Evolutionary conservation across 1,140 invertebrate genomes (phyloP), one percentile per base, ranked within the genome.

Genomic region (Listronotus bonariensis): DNA sequence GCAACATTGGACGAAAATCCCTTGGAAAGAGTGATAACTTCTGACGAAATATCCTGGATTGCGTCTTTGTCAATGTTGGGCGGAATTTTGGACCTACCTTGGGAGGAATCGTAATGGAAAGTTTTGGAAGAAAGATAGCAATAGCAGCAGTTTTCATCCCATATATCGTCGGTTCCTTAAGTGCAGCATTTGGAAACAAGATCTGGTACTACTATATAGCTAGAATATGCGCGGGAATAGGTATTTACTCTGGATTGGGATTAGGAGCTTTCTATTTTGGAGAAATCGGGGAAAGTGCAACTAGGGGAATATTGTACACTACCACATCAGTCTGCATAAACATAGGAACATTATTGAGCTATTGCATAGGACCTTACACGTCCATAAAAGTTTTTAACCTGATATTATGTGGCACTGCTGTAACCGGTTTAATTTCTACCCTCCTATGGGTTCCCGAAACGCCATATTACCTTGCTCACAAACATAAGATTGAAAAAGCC

Each of bases 1-100:
- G 17, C 57, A 12, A 43, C 43, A 8, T 36, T 41, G 3, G 68
- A 70, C 17, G 11, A 56, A 14, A 75, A 69, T 63, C 73, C 73
- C 8, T 34, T 75, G 3, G 80, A 79, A 0, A 62, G 65, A 3
- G 51, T 52, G 5, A 65, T 85, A 6, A 81, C 78, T 0, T 17
- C 65, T 0, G 81, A 84, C 2, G 80, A 90, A 70, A 77, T 79
- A 51, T 89, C 91, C 0, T 95, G 91, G 91, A 89, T 95, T 58
- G 89, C 88, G 0, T 90, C 90, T 0, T 76, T 95, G 7, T 78
- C 94, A 46, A 85, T 90, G 0, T 72, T 95, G 14, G 92, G 92
- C 10, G 90, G 91, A 15, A 81, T 92, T 3, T 15, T 59, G 68
- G 68, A n/a, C 68, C 71, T 0, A 45, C 38, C n/a, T 20, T 68